phyloP scores from a whole-genome alignment of 2,888 invertebrate species.

The Clepsis dumicolana region DNA sequence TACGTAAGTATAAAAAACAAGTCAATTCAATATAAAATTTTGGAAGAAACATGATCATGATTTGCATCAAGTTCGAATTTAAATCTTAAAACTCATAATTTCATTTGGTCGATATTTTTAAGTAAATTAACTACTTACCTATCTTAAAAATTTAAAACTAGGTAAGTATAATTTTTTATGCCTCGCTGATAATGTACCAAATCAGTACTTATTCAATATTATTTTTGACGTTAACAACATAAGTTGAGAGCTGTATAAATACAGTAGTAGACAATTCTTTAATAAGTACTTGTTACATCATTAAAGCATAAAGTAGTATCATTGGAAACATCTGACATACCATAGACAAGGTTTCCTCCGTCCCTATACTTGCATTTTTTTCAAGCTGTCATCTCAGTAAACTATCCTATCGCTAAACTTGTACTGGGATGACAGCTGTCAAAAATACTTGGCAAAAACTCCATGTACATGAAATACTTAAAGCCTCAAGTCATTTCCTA shows the following conservation, averaged over 20 bases:
- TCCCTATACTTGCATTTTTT: no score
- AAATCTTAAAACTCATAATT: slow-evolving; percentile 7
- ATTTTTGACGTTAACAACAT: background rate
- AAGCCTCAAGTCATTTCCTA: background rate
- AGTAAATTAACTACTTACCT: no score
- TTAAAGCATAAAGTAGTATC: background rate
- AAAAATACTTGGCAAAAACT: background rate
- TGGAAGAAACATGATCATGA: slow-evolving; percentile 29
- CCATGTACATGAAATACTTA: background rate
- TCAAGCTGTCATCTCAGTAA: no score
- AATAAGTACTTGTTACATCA: background rate
- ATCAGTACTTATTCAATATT: background rate
- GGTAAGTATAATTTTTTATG: no score
- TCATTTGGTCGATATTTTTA: slow-evolving; percentile 15
- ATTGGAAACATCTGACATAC: background rate
- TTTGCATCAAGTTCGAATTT: slow-evolving; percentile 12
- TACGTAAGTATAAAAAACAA: slow-evolving; percentile 26
- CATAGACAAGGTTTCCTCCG: background rate
- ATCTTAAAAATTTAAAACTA: no score
- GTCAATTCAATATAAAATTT: slow-evolving; percentile 5
- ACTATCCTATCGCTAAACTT: background rate
- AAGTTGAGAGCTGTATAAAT: background rate
- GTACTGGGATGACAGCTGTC: background rate
- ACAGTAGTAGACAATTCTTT: no score
- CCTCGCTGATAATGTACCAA: background rate